Conservation (phyloP, 2,888 invertebrate genomes). For the Hecatera dysodea region DNA sequence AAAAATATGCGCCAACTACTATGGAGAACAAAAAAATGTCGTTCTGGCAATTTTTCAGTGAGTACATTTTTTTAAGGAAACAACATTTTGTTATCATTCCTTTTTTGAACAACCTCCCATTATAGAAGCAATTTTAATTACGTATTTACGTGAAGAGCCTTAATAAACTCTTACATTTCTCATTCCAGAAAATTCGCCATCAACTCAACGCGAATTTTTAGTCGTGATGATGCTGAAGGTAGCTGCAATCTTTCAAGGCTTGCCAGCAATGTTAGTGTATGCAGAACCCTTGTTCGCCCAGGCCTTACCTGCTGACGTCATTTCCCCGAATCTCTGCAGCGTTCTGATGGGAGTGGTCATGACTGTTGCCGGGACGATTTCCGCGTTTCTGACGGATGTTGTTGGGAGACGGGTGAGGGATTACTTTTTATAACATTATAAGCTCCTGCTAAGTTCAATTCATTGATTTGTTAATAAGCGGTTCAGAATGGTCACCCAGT, state of each 20-base stretch:
- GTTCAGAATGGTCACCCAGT: no score
- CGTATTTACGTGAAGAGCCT: no score
- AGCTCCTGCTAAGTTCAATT: background rate
- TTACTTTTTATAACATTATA: background rate
- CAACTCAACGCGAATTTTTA: constrained; percentile 75
- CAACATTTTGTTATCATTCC: no score
- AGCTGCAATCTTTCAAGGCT: constrained; percentile 78
- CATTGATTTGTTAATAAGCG: background rate
- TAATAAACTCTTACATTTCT: no score
- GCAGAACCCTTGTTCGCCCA: constrained; percentile 79
- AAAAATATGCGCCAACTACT: background rate
- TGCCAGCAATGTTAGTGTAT: constrained; percentile 80
- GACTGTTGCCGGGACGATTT: constrained; percentile 58
- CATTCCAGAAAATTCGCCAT: constrained; percentile 75
- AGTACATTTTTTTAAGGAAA: background rate
- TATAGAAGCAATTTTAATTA: no score
- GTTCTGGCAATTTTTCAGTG: constrained; percentile 52
- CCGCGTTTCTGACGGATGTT: constrained; percentile 66
- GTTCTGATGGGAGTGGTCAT: constrained; percentile 65
- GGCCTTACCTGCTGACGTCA: constrained; percentile 74
- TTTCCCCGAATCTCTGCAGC: constrained; percentile 64
- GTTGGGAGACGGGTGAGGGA: constrained; percentile 68
- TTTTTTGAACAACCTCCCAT: no score
- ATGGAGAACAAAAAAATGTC: constrained; percentile 22
- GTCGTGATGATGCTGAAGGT: constrained; percentile 71